Evolutionary conservation across 2,113 vertebrate species (phyloP).

Genomic region (Amphiprion percula): DNA sequence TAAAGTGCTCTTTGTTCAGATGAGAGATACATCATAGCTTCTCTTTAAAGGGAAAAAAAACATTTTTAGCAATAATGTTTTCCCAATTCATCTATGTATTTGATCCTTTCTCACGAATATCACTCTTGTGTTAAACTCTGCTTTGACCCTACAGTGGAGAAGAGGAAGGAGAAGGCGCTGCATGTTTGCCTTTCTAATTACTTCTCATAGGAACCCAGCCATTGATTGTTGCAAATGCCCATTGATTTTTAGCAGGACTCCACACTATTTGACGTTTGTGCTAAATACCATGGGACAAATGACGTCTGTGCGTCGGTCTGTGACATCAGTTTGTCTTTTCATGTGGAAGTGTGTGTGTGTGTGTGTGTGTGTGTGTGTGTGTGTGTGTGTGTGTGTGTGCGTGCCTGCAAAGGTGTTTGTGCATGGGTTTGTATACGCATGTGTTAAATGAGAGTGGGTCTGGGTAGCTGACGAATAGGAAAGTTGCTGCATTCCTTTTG

Average conservation of each 20-base stretch:
- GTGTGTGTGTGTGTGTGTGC: background rate
- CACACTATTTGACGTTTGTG: constrained; percentile 65
- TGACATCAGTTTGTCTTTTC: constrained; percentile 46
- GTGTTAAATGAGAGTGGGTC: constrained; percentile 31
- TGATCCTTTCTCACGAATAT: background rate
- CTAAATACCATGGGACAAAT: constrained; percentile 66
- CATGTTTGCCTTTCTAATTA: constrained; percentile 80
- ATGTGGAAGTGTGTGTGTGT: background rate
- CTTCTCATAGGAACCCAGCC: constrained; percentile 74
- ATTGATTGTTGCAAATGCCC: constrained; percentile 80
- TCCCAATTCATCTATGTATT: background rate
- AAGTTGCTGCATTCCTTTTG: constrained; percentile 46
- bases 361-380: background rate
- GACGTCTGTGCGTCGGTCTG: constrained; percentile 44
- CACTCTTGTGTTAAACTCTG: constrained; percentile 29
- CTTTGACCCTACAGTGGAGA: constrained; percentile 36
- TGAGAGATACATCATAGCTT: too few species aligned
- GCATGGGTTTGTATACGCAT: constrained; percentile 18
- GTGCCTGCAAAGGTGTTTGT: constrained; percentile 3
- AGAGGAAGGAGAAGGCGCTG: constrained; percentile 30
- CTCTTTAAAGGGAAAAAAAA: too few species aligned
- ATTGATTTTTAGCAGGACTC: constrained; percentile 75
- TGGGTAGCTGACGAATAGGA: constrained; percentile 48
- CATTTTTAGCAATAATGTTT: background rate
- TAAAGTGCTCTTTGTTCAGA: too few species aligned